Evolutionary conservation across 1,140 invertebrate genomes (phyloP), one percentile per base, ranked within the genome.

Genomic region (Dreissena polymorpha): DNA sequence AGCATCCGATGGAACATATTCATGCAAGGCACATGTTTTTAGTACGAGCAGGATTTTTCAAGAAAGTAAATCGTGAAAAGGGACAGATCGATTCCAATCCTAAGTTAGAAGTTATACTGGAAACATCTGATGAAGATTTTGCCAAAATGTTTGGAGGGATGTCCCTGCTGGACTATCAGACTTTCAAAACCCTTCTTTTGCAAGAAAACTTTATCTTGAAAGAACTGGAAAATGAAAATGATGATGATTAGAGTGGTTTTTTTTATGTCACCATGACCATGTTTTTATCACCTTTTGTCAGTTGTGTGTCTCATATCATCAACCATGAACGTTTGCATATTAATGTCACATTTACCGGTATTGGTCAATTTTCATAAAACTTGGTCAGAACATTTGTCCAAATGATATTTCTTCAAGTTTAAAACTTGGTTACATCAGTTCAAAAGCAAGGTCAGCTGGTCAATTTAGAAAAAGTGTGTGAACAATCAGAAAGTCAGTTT

Each of bases 11-110:
- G 0, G 69, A 86, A 16, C 87, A 91, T 75, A 87, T 92, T 57
- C 77, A 83, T 29, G 65, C 72, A 13, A 50, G 91, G 50, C 91
- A 92, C 76, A 72, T 85, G 39, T 92, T 90, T 84, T 53, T 91
- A 8, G 69, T 80, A 16, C 80, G 90, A 49, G 82, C 89, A 29
- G 90, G 90, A 13, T 84, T 89, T 21, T 91, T 85, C 72, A 85
- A 87, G 25, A 89, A 84, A 64, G 63, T 84, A 0, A 85, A 84
- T 23, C 87, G 88, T 50, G 67, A 85, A 51, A 87, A 86, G 64
- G 84, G 86, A 13, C 77, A 89, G 63, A 80, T 78, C 6, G 87
- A 88, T 64, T 77, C 78, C 0, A 92, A 92, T 79, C 90, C 90
- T n/a, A 78, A 72, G 14, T 79, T 92, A 25, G 71, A 86, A 39